phyloP scores from a whole-genome alignment of 2,797 vertebrate genomes.

The Sylvia borin region DNA sequence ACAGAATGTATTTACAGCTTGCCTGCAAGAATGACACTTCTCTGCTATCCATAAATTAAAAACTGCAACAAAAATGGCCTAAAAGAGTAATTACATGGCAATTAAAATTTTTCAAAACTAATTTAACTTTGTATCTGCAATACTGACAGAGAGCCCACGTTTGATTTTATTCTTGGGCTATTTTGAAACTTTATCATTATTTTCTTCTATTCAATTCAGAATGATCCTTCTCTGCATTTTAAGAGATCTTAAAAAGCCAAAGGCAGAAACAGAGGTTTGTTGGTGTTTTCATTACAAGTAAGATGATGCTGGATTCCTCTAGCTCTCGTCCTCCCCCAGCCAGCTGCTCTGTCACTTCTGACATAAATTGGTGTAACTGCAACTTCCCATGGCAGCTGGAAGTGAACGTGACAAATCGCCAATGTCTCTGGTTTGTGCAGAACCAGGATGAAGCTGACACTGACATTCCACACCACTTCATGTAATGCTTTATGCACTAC shows the following conservation, averaged over 20 bases:
- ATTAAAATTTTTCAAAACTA: background rate
- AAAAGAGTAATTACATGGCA: background rate
- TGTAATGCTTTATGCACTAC: background rate
- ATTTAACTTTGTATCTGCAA: background rate
- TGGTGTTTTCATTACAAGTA: background rate
- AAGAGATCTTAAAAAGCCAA: background rate
- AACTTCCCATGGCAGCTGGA: background rate
- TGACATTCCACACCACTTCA: background rate
- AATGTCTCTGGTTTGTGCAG: background rate
- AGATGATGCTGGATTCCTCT: background rate
- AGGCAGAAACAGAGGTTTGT: background rate
- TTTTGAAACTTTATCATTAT: background rate
- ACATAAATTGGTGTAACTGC: background rate
- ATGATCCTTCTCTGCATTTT: background rate
- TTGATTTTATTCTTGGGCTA: background rate
- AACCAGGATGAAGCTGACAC: accelerated
- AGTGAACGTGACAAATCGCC: background rate
- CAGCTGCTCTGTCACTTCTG: background rate
- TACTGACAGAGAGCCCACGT: background rate
- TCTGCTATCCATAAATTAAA: background rate
- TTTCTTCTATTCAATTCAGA: background rate
- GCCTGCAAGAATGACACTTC: background rate
- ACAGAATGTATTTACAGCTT: background rate
- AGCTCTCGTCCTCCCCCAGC: background rate
- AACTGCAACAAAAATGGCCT: background rate